A percentile compares a stretch with the other conserved stretches of the same genome.
phyloP scores from a whole-genome alignment of 1,140 invertebrate species.

The Oedothorax gibbosus region DNA sequence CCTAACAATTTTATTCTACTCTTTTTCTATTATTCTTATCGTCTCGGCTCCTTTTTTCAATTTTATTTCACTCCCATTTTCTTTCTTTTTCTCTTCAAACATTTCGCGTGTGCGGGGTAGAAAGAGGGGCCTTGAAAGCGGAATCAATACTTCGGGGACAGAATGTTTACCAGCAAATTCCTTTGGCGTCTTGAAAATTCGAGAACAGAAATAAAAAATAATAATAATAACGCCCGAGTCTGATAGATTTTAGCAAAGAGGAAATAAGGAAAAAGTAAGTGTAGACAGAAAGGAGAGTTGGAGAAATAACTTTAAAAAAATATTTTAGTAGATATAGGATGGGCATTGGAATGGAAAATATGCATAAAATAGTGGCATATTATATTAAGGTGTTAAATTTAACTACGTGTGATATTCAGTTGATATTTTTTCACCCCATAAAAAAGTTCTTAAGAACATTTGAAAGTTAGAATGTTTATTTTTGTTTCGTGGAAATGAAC shows the following conservation, averaged over 20 bases:
- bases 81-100: slow-evolving; percentile 20
- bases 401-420: slow-evolving; percentile 9
- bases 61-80: slow-evolving; percentile 32
- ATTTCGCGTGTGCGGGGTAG: slow-evolving; percentile 2
- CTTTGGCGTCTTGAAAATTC: slow-evolving; percentile 40
- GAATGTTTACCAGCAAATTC: slow-evolving; percentile 54
- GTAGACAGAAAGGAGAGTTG: not conserved
- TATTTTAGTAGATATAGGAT: not conserved
- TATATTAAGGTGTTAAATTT: slow-evolving; percentile 29
- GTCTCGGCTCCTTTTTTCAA: slow-evolving; percentile 11
- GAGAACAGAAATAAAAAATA: slow-evolving; percentile 47
- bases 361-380: slow-evolving; percentile 13
- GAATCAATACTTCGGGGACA: slow-evolving; percentile 43
- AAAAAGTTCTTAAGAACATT: no score
- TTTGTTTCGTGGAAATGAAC: no score
- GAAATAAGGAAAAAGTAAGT: not conserved
- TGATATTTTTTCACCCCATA: not conserved
- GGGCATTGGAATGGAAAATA: slow-evolving; percentile 5
- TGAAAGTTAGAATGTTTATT: no score
- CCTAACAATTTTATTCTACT: slow-evolving; percentile 15
- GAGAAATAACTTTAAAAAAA: not conserved
- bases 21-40: not conserved
- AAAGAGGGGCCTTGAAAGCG: slow-evolving; percentile 32
- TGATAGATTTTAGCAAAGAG: slow-evolving; percentile 39
- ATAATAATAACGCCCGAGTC: not conserved